phyloP scores from a whole-genome alignment of 30 jellyfish, hydroid and myxozoan genomes.

The Cassiopea andromeda region DNA sequence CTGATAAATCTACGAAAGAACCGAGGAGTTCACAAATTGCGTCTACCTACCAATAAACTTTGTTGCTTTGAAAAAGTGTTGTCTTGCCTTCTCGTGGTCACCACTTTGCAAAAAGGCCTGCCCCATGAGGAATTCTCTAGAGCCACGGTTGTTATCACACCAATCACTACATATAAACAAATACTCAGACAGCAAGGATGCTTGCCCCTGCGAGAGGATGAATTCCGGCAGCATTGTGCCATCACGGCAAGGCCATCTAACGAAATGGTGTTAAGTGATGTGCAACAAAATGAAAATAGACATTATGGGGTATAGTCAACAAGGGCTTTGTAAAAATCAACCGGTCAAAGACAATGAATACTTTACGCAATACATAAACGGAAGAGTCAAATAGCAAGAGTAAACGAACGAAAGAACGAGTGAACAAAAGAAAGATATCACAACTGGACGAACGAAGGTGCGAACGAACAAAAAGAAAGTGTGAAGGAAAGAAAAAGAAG shows the following conservation, averaged over 20 bases:
- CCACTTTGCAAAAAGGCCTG: slow-evolving; percentile 86
- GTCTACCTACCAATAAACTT: slow-evolving; percentile 74
- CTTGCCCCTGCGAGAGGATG: slow-evolving; percentile 85
- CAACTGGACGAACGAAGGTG: background rate
- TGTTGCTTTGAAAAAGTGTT: slow-evolving; percentile 75
- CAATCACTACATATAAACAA: slow-evolving; percentile 67
- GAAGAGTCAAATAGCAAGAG: too few species aligned
- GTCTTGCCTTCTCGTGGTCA: slow-evolving; percentile 79
- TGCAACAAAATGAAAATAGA: background rate
- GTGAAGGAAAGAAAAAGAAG: background rate
- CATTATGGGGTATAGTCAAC: too few species aligned
- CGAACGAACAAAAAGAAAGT: background rate
- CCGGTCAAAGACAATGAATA: too few species aligned
- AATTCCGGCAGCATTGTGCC: slow-evolving; percentile 85
- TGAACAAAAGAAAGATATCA: background rate
- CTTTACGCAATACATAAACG: too few species aligned
- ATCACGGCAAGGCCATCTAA: slow-evolving; percentile 58
- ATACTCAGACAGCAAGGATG: slow-evolving; percentile 65
- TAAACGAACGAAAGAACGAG: too few species aligned
- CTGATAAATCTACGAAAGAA: too few species aligned
- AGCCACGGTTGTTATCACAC: slow-evolving; percentile 78
- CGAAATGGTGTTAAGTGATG: background rate
- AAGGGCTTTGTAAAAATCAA: too few species aligned
- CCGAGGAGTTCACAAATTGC: background rate
- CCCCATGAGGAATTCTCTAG: slow-evolving; percentile 74